These are phyloP conservation scores for Arrhopalites spinosus DNA, from an alignment of 2,888 invertebrate species.

Conservation along the genomic window DNA sequence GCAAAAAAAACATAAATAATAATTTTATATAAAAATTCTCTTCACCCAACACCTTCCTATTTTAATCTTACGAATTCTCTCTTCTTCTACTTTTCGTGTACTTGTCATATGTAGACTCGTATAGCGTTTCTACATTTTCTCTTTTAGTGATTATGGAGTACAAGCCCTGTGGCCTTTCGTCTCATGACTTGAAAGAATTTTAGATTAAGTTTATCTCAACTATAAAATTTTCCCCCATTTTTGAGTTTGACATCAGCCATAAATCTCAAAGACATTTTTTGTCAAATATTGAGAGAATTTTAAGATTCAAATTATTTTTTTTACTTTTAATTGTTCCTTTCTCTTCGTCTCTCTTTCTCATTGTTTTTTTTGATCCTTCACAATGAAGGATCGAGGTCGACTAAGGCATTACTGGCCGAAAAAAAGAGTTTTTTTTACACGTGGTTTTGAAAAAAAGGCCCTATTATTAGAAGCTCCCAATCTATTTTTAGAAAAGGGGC, in stretches of 20 bases:
- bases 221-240: too few relatives aligned
- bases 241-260: too few relatives aligned
- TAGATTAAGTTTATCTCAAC: too few relatives aligned
- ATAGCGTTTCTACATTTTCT: not conserved
- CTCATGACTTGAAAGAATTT: too few relatives aligned
- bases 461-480: constrained; percentile 36
- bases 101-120: not conserved
- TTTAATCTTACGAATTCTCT: too few relatives aligned
- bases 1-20: too few relatives aligned
- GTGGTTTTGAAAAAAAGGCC: constrained; percentile 14
- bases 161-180: too few relatives aligned
- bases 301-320: too few relatives aligned
- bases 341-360: not conserved
- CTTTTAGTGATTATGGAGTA: not conserved
- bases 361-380: not conserved
- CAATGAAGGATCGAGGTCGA: constrained; percentile 2
- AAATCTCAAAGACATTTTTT: too few relatives aligned
- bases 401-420: constrained; percentile 5
- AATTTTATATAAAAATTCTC: too few relatives aligned
- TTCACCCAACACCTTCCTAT: too few relatives aligned
- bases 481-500: constrained; percentile 47
- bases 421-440: constrained; percentile 16
- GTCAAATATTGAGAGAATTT: too few relatives aligned
- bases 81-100: not conserved
- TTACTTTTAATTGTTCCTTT: not conserved